phyloP scores from a whole-genome alignment of 2,113 vertebrate species.

The Eidolon helvum region DNA sequence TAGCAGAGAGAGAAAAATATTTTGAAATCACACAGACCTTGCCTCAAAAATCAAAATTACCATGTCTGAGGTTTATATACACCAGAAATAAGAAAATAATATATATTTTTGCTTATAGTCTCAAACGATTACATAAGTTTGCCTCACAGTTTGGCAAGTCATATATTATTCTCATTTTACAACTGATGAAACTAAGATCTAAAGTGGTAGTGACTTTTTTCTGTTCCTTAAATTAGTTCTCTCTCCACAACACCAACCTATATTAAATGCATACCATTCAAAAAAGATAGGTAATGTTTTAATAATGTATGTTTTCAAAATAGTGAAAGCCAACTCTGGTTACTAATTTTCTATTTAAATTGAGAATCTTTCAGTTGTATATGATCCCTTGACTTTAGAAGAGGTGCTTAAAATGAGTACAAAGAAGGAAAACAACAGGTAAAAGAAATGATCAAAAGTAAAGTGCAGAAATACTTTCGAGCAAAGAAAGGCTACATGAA shows the following conservation, averaged over 20 bases:
- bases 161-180: not conserved
- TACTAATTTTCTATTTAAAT: not conserved
- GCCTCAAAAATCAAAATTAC: not conserved
- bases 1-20: not conserved
- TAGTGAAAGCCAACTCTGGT: not conserved
- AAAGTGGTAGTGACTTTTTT: not conserved
- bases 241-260: not conserved
- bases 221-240: not conserved
- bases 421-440: not conserved
- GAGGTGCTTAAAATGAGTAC: too few relatives aligned
- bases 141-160: not conserved
- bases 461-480: not conserved
- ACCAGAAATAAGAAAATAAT: not conserved
- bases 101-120: not conserved
- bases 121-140: not conserved
- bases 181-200: not conserved
- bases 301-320: not conserved
- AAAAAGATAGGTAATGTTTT: not conserved
- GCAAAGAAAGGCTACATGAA: not conserved
- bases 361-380: not conserved
- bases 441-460: not conserved
- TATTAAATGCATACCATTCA: not conserved
- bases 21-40: not conserved
- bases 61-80: not conserved
- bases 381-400: not conserved